Evolutionary conservation across 1,140 invertebrate genomes (phyloP), one percentile per base, ranked within the genome.

Genomic region (Calliphora vicina): DNA sequence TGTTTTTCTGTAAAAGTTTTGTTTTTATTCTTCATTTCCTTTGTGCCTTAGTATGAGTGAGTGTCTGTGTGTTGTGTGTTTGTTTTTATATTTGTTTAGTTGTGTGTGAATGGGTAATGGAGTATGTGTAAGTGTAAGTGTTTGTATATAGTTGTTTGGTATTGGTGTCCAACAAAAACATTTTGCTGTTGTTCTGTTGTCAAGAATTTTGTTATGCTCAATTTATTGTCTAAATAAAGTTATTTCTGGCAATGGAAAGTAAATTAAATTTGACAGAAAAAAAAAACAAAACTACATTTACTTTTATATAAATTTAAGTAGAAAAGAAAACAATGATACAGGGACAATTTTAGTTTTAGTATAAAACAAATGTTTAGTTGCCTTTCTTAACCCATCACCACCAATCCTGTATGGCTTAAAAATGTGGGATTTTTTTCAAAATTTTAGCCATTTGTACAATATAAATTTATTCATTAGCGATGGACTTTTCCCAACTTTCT

Each of bases 161-260:
- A 50, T 17, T 50, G 45, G 45, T 50, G 45, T 50, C 4, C 45
- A 50, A 50, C 45, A 50, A n/a, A 50, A 50, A 50, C 13, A 15
- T 29, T 35, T 74, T 42, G 72, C 26, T 74, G 26, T 50, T 35
- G 13, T 74, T 23, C 9, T 72, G 27, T 74, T 74, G 72, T 74
- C 72, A 74, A 74, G 27, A 74, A 74, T 35, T 74, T 74, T 74
- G 27, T 74, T 74, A 74, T 74, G 72, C 72, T 74, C 72, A 74
- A 74, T 74, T 74, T 74, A 74, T 74, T 74, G 72, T 74, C 72
- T 74, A 74, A 74, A 74, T 74, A 74, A 74, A 35, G 72, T 74
- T 50, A 50, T 50, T 50, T 50, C 17, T 50, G 45, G 45, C 45
- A 50, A 50, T 50, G 45, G 17, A 50, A 50, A 50, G 45, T 50